Evolutionary conservation across 2,797 vertebrate species (phyloP), one percentile per base, ranked within the genome.

Genomic region (Microctenopoma stevenorrisi): DNA sequence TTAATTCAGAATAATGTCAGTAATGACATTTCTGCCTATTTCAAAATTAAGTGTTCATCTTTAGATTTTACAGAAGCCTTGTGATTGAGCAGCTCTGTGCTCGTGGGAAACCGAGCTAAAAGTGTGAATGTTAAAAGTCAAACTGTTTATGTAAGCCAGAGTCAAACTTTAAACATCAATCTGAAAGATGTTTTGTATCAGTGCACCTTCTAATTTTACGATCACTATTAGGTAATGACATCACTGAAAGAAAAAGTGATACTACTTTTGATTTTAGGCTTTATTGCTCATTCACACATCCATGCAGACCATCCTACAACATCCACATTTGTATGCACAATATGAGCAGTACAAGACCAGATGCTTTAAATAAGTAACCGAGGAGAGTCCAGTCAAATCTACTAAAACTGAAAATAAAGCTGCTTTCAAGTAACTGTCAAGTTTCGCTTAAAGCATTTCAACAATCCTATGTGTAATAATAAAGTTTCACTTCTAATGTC

Each of bases 201-300:
- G 28, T 30, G 28, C 28, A 30, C 4, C 0, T 30, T 3, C 28
- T 30, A 30, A 30, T 30, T 30, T 30, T 5, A 30, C 28, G 2
- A 30, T 30, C 28, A 30, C 5, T 30, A 4, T 30, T 30, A 30
- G 28, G 5, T 30, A 30, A 3, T 30, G 28, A 61, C 10, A 62
- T n/a, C 15, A 48, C 10, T 52, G 14, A 51, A 70, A 18, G 7
- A 66, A 38, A 46, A 67, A 44, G 1, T 13, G n/a, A 25, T 30
- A 22, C 44, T 40, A 26, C 22, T 63, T 66, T 30, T 81, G 26
- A 44, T 81, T 74, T 71, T 4, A 64, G 50, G 86, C 68, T 96
- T 97, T 96, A 97, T 97, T 97, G 93, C 94, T 96, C 95, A 95
- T 90, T 92, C 95, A 95, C 86, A 94, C 95, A 86, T 94, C 92